Conservation (phyloP, 2,797 vertebrate species). For the Coregonus suidteri region DNA sequence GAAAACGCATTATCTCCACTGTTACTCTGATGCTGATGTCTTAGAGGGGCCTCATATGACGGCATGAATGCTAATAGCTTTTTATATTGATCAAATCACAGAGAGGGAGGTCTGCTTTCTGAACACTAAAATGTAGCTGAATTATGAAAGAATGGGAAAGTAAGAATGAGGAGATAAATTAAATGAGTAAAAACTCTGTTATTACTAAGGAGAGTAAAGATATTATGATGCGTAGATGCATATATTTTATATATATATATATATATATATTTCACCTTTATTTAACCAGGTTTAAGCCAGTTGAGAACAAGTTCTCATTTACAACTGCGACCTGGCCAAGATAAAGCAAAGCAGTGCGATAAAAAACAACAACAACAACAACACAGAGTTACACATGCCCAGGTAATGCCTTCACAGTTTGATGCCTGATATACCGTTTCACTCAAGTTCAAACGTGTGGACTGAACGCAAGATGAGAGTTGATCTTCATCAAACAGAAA, state of each 20-base stretch:
- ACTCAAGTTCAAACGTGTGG: not conserved
- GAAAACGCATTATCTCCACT: constrained; percentile 33
- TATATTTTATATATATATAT: too few species aligned
- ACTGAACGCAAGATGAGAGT: not conserved
- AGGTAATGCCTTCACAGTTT: not conserved
- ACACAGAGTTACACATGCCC: too few species aligned
- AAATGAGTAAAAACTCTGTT: not conserved
- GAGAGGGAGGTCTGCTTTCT: not conserved
- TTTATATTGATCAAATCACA: constrained; percentile 22
- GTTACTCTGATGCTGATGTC: constrained; percentile 38
- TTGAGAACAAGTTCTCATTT: too few species aligned
- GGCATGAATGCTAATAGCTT: constrained; percentile 47
- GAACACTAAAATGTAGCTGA: not conserved
- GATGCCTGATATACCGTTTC: not conserved
- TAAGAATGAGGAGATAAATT: not conserved
- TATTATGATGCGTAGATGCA: too few species aligned
- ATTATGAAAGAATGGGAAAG: not conserved
- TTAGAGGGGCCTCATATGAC: constrained; percentile 31
- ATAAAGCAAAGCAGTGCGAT: too few species aligned
- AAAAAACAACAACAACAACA: too few species aligned
- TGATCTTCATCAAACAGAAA: not conserved
- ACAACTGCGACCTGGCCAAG: too few species aligned
- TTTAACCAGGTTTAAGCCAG: too few species aligned
- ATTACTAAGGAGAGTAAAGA: not conserved
- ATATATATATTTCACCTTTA: too few species aligned